Evolutionary conservation across 1,140 invertebrate genomes (phyloP).

Genomic region (Macrosteles quadrilineatus): DNA sequence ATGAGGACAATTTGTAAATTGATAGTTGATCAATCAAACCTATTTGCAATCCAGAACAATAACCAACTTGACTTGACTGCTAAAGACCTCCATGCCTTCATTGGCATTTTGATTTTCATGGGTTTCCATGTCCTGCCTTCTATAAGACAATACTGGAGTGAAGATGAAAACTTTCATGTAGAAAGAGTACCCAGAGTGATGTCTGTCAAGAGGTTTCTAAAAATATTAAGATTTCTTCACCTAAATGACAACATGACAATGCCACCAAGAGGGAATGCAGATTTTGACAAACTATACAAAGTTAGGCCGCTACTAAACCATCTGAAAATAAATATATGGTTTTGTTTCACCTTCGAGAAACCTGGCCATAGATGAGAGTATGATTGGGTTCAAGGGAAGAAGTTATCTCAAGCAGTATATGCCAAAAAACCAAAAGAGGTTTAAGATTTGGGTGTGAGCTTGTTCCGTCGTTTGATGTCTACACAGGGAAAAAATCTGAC

Average conservation of each 20-base stretch:
- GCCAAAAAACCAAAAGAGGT: constrained; percentile 45
- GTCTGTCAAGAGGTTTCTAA: constrained; percentile 38
- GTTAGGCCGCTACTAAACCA: constrained; percentile 28
- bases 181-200: constrained; percentile 34
- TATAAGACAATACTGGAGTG: constrained; percentile 33
- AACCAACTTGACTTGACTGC: constrained; percentile 29
- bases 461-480: constrained; percentile 44
- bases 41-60: constrained; percentile 33
- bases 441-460: constrained; percentile 45
- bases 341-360: constrained; percentile 21
- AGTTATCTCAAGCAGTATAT: constrained; percentile 45
- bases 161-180: constrained; percentile 36
- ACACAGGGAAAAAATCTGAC: constrained; percentile 41
- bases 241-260: constrained; percentile 37
- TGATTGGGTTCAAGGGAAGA: no score
- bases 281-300: constrained; percentile 36
- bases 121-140: constrained; percentile 32
- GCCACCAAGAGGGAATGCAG: background rate
- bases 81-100: constrained; percentile 30
- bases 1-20: constrained; percentile 27
- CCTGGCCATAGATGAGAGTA: constrained; percentile 38
- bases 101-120: constrained; percentile 38
- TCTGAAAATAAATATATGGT: constrained; percentile 23
- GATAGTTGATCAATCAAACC: constrained; percentile 32
- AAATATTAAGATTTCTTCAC: constrained; percentile 35